These are phyloP conservation scores for Lethocerus indicus DNA, from an alignment of 1,140 invertebrate genomes.

Conservation along the genomic window DNA sequence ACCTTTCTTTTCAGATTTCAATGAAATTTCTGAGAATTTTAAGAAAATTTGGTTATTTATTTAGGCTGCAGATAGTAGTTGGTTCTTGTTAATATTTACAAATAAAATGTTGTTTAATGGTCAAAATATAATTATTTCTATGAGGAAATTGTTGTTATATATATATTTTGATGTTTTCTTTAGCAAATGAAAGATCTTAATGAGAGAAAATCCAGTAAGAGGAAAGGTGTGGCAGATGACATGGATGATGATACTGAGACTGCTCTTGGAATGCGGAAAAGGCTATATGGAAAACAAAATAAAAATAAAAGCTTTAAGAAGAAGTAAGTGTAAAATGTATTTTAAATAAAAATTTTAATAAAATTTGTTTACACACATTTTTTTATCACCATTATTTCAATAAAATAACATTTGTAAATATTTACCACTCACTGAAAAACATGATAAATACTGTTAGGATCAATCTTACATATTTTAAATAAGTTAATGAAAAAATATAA, in stretches of 20 bases:
- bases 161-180: constrained; percentile 8
- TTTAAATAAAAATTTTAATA: too few relatives aligned
- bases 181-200: constrained; percentile 24
- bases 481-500: too few relatives aligned
- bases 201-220: constrained; percentile 43
- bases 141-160: background rate
- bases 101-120: background rate
- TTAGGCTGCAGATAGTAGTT: background rate
- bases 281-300: constrained; percentile 39
- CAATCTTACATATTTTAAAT: too few relatives aligned
- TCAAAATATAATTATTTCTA: background rate
- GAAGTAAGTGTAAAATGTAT: too few relatives aligned
- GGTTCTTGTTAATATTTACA: background rate
- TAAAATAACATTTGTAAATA: too few relatives aligned
- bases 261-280: constrained; percentile 55
- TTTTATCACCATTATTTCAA: too few relatives aligned
- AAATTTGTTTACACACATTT: too few relatives aligned
- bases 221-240: constrained; percentile 37
- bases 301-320: constrained; percentile 15
- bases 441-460: too few relatives aligned
- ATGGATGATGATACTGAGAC: constrained; percentile 61
- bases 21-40: background rate
- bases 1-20: background rate
- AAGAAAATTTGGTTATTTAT: background rate
- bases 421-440: too few relatives aligned